phyloP scores from a whole-genome alignment of 2,888 invertebrate genomes.

The Choreutis nemorana region DNA sequence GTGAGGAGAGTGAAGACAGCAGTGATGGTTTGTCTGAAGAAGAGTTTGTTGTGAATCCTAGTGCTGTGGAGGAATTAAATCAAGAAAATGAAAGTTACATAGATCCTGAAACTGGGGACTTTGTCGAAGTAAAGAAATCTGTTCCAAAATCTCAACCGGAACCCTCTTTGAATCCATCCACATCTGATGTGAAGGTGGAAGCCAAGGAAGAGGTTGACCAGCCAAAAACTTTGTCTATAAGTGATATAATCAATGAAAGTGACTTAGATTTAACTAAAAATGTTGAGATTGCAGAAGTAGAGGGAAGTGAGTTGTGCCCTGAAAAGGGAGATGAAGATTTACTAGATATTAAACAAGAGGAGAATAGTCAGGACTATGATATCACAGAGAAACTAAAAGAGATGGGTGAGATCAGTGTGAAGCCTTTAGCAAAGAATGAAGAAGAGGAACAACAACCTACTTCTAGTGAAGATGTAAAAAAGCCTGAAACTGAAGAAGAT shows the following conservation, averaged over 20 bases:
- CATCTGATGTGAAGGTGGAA: conserved; percentile 6
- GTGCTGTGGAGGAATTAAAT: conserved; percentile 49
- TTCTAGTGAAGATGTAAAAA: conserved; percentile 27
- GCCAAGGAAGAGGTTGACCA: conserved; percentile 13
- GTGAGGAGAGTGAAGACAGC: conserved; percentile 44
- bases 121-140: conserved; percentile 33
- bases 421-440: conserved; percentile 38
- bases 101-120: conserved; percentile 59
- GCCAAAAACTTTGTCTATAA: conserved; percentile 55
- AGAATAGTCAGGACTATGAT: conserved; percentile 61
- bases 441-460: conserved; percentile 23
- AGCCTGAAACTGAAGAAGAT: conserved; percentile 50
- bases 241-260: conserved; percentile 56
- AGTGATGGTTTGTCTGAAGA: conserved; percentile 61
- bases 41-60: conserved; percentile 56
- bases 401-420: conserved; percentile 66
- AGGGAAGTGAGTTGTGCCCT: conserved; percentile 48
- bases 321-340: conserved; percentile 48
- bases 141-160: conserved; percentile 11
- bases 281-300: conserved; percentile 57
- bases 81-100: conserved; percentile 59
- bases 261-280: conserved; percentile 55
- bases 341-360: conserved; percentile 46
- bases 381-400: conserved; percentile 70
- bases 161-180: conserved; percentile 7